Percentiles rank a stretch among this genome's conserved stretches.
These are phyloP conservation scores for Rhodeus uyekii DNA, from an alignment of 2,797 vertebrate species.

Conservation along the genomic window DNA sequence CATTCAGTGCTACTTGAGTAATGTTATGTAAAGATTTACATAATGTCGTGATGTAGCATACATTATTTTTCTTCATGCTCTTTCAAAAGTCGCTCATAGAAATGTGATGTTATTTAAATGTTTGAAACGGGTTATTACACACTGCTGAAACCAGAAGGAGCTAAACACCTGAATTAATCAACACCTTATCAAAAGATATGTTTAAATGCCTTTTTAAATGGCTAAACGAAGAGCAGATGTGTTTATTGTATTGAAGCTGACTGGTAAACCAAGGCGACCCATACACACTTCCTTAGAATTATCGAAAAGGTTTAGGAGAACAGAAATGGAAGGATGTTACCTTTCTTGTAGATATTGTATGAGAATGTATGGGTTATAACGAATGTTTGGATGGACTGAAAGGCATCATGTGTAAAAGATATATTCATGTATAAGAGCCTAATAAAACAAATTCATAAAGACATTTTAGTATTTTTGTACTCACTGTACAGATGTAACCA, in stretches of 20 bases:
- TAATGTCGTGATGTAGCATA: not conserved
- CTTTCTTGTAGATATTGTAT: not conserved
- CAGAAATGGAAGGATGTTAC: not conserved
- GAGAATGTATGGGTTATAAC: not conserved
- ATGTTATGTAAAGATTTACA: not conserved
- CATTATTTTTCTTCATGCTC: not conserved
- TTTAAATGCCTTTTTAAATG: not conserved
- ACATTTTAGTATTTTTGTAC: constrained; percentile 74
- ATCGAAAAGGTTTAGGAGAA: not conserved
- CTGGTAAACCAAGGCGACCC: not conserved
- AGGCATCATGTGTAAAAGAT: not conserved
- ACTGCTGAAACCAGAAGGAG: not conserved
- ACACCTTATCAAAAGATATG: not conserved
- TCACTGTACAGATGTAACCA: constrained; percentile 74
- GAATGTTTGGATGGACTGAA: not conserved
- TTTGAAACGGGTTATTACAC: not conserved
- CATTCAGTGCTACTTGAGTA: not conserved
- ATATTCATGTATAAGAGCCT: too few relatives aligned
- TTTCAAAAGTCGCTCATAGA: not conserved
- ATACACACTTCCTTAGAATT: not conserved
- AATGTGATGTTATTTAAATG: not conserved
- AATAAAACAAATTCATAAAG: constrained; percentile 36
- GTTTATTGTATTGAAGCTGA: not conserved
- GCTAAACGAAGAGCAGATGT: not conserved
- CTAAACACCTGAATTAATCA: not conserved